Evolutionary conservation across 53 echinoderm and acorn worm species (phyloP), one percentile per base, ranked within the genome.

Genomic region (Echinometra lucunter): DNA sequence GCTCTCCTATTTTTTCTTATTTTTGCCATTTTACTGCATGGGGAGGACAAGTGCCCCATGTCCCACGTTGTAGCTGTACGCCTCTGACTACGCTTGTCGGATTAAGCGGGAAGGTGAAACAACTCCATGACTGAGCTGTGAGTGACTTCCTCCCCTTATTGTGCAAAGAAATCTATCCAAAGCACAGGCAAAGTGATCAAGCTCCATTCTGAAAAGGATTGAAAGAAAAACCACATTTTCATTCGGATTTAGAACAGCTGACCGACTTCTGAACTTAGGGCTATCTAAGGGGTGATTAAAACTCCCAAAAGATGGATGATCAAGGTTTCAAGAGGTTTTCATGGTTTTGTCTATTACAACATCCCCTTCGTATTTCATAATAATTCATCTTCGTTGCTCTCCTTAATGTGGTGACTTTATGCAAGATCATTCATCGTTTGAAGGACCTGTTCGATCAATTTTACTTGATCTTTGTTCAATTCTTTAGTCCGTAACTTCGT

Each of bases 211-310:
- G 81, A 81, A 3, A 42, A 4, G 40, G 81, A 21, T 19, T 42
- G 81, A 42, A 44, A 81, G 25, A 44, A 19, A 81, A 44, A 81
- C 81, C 81, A 81, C 81, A 81, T 28, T 81, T 81, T 81, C 44
- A 81, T 42, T 81, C 44, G 40, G 23, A 81, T 81, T 81, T 81
- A 23, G 72, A 81, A 81, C 44, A 81, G 81, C 16, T 81, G 81
- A 81, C 81, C 81, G 81, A 81, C 42, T 44, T 23, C 21, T 81
- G 81, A 81, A 81, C 81, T 23, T 81, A 40, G 3, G 72, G 13
- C 35, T 72, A 72, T 72, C 10, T 34, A 63, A 63, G 63, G 6
- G 63, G 23, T 23, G 25, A 25, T 60, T 63, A 63, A 63, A 53
- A 9, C 13, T 16, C 35, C 8, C 72, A 35, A 72, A 72, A n/a